Evolutionary conservation across 2,888 invertebrate species (phyloP).

Genomic region (Lithophane semibrunnea): DNA sequence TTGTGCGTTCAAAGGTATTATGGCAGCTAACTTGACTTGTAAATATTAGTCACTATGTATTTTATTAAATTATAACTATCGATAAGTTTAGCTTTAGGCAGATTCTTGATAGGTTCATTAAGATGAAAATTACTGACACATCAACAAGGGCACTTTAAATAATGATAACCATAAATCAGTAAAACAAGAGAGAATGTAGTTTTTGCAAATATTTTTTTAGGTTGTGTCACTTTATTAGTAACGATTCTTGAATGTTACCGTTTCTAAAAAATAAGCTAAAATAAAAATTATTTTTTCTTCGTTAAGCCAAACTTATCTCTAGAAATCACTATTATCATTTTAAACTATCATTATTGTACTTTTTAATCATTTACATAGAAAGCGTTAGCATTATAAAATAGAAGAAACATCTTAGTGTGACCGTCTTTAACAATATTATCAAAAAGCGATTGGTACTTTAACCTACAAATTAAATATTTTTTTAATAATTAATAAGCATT

Average conservation of each 20-base stretch:
- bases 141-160: not conserved
- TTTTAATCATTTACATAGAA: conserved; percentile 62
- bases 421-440: conserved; percentile 55
- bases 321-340: conserved; percentile 42
- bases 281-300: not conserved
- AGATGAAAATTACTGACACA: not conserved
- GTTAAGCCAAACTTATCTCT: conserved; percentile 39
- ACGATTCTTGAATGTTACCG: not conserved
- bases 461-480: conserved; percentile 65
- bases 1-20: conserved; percentile 64
- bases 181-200: not conserved
- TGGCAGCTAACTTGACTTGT: conserved; percentile 69
- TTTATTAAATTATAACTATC: conserved; percentile 36
- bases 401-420: conserved; percentile 50
- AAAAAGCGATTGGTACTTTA: conserved; percentile 65
- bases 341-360: conserved; percentile 63
- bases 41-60: conserved; percentile 56
- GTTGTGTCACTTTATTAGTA: not conserved
- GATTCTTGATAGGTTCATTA: not conserved
- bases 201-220: not conserved
- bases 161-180: not conserved
- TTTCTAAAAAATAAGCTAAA: not conserved
- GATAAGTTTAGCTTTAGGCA: conserved; percentile 54
- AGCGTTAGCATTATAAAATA: conserved; percentile 57
- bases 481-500: conserved; percentile 67